Conservation (phyloP, 2,113 vertebrate species). For the Lutjanus erythropterus region DNA sequence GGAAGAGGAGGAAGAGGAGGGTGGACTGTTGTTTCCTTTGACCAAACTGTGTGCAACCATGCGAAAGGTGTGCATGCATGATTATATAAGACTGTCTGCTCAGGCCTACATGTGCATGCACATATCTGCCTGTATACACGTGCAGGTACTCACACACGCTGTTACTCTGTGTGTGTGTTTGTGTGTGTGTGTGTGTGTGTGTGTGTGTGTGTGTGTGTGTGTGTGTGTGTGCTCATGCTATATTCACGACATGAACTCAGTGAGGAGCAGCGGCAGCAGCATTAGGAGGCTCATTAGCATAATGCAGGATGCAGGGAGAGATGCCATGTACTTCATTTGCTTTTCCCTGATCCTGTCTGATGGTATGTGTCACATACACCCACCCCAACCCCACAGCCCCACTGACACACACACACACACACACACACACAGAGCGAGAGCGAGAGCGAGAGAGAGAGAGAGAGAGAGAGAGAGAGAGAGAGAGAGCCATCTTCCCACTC, state of each 20-base stretch:
- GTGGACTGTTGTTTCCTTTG: slow-evolving; percentile 12
- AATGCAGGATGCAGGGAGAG: slow-evolving; percentile 49
- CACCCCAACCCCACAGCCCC: not conserved
- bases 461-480: no score
- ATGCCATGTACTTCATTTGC: slow-evolving; percentile 59
- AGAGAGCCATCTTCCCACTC: not conserved
- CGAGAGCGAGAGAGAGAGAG: no score
- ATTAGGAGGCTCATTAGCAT: slow-evolving; percentile 66
- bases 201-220: slow-evolving; percentile 11
- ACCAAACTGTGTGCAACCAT: slow-evolving; percentile 44
- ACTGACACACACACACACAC: slow-evolving; percentile 1
- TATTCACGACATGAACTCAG: slow-evolving; percentile 20
- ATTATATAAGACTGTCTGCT: slow-evolving; percentile 50
- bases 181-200: not conserved
- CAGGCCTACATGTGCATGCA: slow-evolving; percentile 3
- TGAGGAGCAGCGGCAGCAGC: slow-evolving; percentile 27
- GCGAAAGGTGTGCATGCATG: slow-evolving; percentile 40
- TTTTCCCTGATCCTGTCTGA: slow-evolving; percentile 58
- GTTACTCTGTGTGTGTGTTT: not conserved
- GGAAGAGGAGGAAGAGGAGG: not conserved
- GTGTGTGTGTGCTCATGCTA: not conserved
- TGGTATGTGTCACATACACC: slow-evolving; percentile 52
- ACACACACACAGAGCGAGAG: slow-evolving; percentile 13
- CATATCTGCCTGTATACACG: slow-evolving; percentile 2
- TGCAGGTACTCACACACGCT: not conserved